These are phyloP conservation scores for Pedionomus torquatus DNA, from an alignment of 2,113 vertebrate species.

Conservation along the genomic window DNA sequence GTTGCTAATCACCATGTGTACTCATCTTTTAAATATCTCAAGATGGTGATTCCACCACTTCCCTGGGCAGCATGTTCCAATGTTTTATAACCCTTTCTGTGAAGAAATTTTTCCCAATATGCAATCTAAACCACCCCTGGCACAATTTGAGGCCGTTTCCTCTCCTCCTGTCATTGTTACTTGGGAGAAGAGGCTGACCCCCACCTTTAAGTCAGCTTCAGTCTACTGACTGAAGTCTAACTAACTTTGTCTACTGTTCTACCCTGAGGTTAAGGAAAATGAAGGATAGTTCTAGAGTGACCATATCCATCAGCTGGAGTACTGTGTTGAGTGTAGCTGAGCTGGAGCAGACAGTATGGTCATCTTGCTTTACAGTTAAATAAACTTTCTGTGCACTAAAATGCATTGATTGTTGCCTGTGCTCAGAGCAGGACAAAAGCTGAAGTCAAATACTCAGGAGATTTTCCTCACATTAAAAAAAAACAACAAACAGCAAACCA, in stretches of 20 bases:
- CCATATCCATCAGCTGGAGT: neutral
- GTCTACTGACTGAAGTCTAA: too few relatives aligned
- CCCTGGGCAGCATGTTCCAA: neutral
- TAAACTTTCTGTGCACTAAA: neutral
- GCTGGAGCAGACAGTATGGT: neutral
- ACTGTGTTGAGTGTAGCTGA: neutral
- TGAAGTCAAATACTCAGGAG: neutral
- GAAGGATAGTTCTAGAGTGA: neutral
- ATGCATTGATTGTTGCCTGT: neutral
- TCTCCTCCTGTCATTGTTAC: neutral
- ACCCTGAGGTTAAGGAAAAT: neutral
- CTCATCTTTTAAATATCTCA: neutral
- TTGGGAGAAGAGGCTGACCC: neutral
- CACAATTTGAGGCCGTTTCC: neutral
- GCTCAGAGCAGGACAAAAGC: neutral
- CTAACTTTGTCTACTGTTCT: neutral
- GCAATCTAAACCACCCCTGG: neutral
- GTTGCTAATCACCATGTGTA: neutral
- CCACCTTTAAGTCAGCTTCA: neutral
- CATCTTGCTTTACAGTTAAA: neutral
- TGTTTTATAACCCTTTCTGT: neutral
- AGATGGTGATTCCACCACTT: neutral
- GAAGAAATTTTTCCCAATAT: neutral
- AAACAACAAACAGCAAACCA: too few relatives aligned
- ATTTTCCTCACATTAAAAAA: neutral